phyloP scores from a whole-genome alignment of 2,888 invertebrate genomes.

The Tridacna crocea region DNA sequence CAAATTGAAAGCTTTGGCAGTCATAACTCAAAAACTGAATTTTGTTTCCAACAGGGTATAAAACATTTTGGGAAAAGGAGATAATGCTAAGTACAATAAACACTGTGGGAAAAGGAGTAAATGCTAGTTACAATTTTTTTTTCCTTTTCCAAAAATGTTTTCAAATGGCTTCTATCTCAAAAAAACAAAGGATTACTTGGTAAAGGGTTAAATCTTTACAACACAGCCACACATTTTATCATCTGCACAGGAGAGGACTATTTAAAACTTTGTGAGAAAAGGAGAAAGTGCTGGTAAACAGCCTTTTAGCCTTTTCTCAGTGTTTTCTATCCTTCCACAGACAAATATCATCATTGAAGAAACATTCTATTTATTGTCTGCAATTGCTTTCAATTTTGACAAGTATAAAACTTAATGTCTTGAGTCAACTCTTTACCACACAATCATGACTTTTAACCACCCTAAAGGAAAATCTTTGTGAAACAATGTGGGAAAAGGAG shows the following conservation, averaged over 20 bases:
- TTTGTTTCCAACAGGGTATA: too few species aligned
- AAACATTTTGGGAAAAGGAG: too few species aligned
- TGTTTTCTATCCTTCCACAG: not conserved
- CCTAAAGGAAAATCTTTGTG: not conserved
- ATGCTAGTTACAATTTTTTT: too few species aligned
- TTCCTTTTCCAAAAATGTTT: too few species aligned
- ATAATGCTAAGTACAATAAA: too few species aligned
- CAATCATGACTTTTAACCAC: not conserved
- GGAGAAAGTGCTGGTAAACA: not conserved
- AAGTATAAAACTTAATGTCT: not conserved
- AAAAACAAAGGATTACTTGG: too few species aligned
- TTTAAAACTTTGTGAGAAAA: not conserved
- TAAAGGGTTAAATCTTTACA: not conserved
- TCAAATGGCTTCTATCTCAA: too few species aligned
- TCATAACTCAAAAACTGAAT: too few species aligned
- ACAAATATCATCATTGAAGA: too few species aligned
- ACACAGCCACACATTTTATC: not conserved
- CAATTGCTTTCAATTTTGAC: not conserved
- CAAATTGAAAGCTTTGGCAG: too few species aligned
- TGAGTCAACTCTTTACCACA: not conserved
- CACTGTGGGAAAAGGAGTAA: too few species aligned
- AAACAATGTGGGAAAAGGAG: slow-evolving; percentile 6
- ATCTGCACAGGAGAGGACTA: not conserved
- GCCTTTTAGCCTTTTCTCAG: not conserved
- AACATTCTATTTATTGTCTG: too few species aligned